Evolutionary conservation across 2,888 invertebrate genomes (phyloP), one percentile per base, ranked within the genome.

Genomic region (Anaspis maculata): DNA sequence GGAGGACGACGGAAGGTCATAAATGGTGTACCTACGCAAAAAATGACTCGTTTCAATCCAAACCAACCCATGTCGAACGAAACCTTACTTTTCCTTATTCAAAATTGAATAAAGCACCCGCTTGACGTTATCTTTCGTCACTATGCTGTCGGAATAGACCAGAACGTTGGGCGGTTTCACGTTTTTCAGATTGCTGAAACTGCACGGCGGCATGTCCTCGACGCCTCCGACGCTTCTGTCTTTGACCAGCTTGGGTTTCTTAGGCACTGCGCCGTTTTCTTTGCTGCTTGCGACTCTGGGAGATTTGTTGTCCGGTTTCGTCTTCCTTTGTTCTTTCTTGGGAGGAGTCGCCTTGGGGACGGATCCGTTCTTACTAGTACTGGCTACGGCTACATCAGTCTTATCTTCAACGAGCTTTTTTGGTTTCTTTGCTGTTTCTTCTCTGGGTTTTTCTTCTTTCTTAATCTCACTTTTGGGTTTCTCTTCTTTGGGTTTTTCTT

Each of bases 151-250:
- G 2, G 86, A 83, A 62, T 82, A 87, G 46, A 88, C 82, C 39
- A 88, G 69, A 51, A 88, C 76, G 67, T 86, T 87, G 2, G 84
- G 82, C 27, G 87, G 85, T 61, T 85, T 86, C 2, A 72, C 68
- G 19, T 6, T 9, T 6, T 6, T 9, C 19, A 6, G 5, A 19
- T 19, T 19, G 19, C 5, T 19, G n/a, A n/a, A n/a, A n/a, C n/a
- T n/a, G n/a, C n/a, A n/a, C n/a, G n/a, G n/a, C n/a, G n/a, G n/a
- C n/a, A n/a, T n/a, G n/a, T n/a, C n/a, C n/a, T n/a, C n/a, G 16
- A 40, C 41, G 25, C 32, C 36, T 16, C 33, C 42, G 6, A 11
- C 14, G 15, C 21, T 5, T 5, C 2, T n/a, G 14, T 4, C 15
- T 13, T 9, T 5, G 15, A 21, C 7, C 11, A 5, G 7, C 5